Evolutionary conservation across 2,113 vertebrate species (phyloP), one percentile per base, ranked within the genome.

Genomic region (Labeo catla): DNA sequence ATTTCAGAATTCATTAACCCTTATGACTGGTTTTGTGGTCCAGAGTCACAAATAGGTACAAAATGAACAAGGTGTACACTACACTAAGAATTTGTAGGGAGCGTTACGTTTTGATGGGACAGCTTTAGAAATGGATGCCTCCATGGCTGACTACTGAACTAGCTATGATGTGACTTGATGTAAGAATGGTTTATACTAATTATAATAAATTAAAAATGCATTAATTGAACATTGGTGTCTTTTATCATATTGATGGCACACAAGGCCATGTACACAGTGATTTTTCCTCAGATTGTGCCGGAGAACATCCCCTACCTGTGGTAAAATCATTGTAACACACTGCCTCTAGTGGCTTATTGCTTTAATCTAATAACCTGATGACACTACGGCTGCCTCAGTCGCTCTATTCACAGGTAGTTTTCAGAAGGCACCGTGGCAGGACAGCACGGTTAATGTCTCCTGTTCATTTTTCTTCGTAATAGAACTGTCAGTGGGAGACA

Each of bases 401-500:
- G 66, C 66, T 72, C 36, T 61, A 49, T 74, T 81, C n/a, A 79
- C 65, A 15, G 36, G 77, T 54, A 86, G 76, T 86, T 81, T 86
- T 86, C 57, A 63, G 77, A 86, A 81, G 65, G 21, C 63, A 59
- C 6, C 54, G 11, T 86, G 77, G 65, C 65, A 81, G 65, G 66
- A 81, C 50, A 59, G 52, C 65, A 81, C 23, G 39, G 52, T 52
- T 66, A 82, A 82, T 50, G 66, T 86, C 77, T 49, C 70, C 78
- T 72, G 66, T 86, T 86, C 85, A 86, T 86, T 81, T 86, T 74
- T 86, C 78, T 81, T 81, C 4, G 78, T 81, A 86, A 86, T 81
- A 86, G 85, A 86, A 81, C 66, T 86, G 77, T 86, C 77, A 49
- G 23, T 66, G 76, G 77, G 66, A 43, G 10, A 49, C 77, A 79